These are phyloP conservation scores for Anguilla obscura DNA, from an alignment of 2,797 vertebrate genomes.

Conservation along the genomic window DNA sequence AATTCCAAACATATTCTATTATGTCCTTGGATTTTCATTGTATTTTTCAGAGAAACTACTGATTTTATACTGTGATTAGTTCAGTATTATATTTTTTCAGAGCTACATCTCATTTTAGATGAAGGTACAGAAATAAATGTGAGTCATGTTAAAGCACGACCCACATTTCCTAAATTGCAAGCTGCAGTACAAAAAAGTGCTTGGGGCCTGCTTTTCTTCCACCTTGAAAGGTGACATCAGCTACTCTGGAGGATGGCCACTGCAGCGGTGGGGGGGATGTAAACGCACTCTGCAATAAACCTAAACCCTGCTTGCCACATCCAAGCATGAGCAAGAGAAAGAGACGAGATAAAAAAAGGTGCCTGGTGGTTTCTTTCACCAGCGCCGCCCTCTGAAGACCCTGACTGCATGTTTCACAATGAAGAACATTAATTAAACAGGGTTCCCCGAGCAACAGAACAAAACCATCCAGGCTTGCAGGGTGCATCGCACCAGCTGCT, in stretches of 20 bases:
- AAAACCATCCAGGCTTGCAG: background rate
- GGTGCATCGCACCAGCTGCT: background rate
- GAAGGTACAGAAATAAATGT: background rate
- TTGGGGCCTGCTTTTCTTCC: background rate
- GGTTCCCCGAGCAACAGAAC: background rate
- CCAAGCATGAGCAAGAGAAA: background rate
- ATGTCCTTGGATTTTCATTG: background rate
- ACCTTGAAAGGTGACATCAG: conserved; percentile 1
- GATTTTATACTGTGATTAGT: background rate
- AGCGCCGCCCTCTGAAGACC: background rate
- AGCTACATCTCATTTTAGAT: background rate
- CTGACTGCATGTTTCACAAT: background rate
- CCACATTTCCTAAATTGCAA: background rate
- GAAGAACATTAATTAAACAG: background rate
- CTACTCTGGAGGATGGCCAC: background rate
- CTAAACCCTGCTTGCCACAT: background rate
- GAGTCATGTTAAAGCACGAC: background rate
- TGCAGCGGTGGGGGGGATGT: background rate
- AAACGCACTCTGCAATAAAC: background rate
- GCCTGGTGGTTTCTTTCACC: background rate
- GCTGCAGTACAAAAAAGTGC: background rate
- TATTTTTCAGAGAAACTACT: background rate
- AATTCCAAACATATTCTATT: background rate
- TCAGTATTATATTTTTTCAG: background rate
- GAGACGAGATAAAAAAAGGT: background rate